Evolutionary conservation across 2,797 vertebrate species (phyloP).

Genomic region (Acanthiza pusilla): DNA sequence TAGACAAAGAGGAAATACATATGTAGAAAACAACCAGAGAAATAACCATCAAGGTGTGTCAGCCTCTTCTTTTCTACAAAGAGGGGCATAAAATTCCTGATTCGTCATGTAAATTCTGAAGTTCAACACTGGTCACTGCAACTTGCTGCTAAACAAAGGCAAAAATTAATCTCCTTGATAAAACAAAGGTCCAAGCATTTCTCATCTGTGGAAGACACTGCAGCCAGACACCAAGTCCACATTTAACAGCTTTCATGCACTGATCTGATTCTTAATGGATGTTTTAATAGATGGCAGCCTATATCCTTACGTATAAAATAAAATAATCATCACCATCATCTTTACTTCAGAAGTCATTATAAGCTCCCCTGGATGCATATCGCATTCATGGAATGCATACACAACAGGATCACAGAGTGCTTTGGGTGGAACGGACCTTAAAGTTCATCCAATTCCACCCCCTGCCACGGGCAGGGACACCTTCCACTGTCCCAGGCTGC

Average conservation of each 20-base stretch:
- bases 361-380: neutral
- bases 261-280: neutral
- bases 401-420: neutral
- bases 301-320: neutral
- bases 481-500: neutral
- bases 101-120: neutral
- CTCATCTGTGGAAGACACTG: neutral
- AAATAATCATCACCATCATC: neutral
- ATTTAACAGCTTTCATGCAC: neutral
- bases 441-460: rapidly evolving
- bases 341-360: neutral
- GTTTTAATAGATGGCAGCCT: neutral
- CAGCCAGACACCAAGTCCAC: neutral
- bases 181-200: rapidly evolving
- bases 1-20: neutral
- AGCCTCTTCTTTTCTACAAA: neutral
- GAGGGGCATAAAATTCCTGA: neutral
- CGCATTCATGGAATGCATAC: rapidly evolving
- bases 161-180: neutral
- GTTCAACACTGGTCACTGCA: neutral
- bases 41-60: neutral
- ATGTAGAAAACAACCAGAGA: neutral
- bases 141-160: neutral
- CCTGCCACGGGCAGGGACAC: neutral
- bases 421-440: neutral